Evolutionary conservation across 2,113 vertebrate genomes (phyloP).

Genomic region (Hemichromis elongatus): DNA sequence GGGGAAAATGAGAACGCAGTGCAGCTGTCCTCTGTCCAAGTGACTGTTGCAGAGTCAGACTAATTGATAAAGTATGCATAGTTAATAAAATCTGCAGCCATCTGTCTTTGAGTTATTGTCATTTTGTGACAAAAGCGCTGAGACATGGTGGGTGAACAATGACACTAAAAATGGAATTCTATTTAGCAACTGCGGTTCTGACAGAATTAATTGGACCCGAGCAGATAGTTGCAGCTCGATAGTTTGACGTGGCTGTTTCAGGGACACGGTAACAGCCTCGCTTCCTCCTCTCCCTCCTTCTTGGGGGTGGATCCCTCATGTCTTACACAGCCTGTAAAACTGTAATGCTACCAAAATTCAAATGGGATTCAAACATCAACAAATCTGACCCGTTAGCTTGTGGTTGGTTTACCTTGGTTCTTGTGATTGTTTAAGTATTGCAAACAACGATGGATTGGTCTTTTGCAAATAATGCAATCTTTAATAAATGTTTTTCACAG

Average conservation of each 20-base stretch:
- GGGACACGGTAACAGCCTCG: not conserved
- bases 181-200: not conserved
- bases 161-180: not conserved
- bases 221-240: not conserved
- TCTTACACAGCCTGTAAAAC: not conserved
- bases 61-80: conserved; percentile 17
- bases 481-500: not conserved
- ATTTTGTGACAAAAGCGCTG: not conserved
- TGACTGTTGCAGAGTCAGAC: not conserved
- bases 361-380: not conserved
- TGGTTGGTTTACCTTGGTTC: not conserved
- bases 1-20: not conserved
- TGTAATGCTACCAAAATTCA: not conserved
- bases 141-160: not conserved
- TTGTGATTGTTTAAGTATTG: not conserved
- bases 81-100: not conserved
- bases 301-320: not conserved
- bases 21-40: not conserved
- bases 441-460: not conserved
- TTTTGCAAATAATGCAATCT: not conserved
- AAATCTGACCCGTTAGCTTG: not conserved
- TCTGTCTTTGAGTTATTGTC: not conserved
- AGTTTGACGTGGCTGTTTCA: not conserved
- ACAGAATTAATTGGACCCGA: conserved; percentile 12
- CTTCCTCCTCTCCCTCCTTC: not conserved